Evolutionary conservation across 2,888 invertebrate genomes (phyloP), one percentile per base, ranked within the genome.

Genomic region (Ophonus ardosiacus): DNA sequence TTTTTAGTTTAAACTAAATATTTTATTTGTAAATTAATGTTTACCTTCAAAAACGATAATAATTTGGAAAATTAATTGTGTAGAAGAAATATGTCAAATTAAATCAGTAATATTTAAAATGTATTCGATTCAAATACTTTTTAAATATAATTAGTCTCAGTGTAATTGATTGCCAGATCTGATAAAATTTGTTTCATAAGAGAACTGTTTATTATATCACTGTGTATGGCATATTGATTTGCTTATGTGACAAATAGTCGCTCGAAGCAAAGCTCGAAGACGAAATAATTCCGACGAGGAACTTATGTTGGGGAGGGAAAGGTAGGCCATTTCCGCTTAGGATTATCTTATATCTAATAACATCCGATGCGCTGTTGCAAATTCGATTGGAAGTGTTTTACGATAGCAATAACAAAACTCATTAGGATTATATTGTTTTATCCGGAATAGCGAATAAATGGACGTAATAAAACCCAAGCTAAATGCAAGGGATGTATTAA

Each of bases 391-490:
- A 74, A 74, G 71, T 74, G 71, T 74, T 74, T 74, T 74, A 74
- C 71, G 71, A 74, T 74, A 74, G 71, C 71, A 74, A 74, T 74
- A 74, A 74, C 71, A 74, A 74, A 74, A 74, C 71, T 74, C 71
- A 74, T 74, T 74, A 74, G 71, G 71, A 74, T 74, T 74, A 74
- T 74, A 74, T 74, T 74, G 71, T 74, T 74, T 68, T 74, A 74
- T 74, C 71, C 71, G 40, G 40, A 51, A 74, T 43, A 74, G 71
- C 71, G 43, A 74, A 74, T 74, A 74, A 74, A 74, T 74, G 71
- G 71, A 43, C 18, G 71, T 24, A 74, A 43, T 74, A 74, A 74
- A 74, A 18, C 18, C 17, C 15, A 74, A 74, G 43, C 71, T 43
- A 18, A 74, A 74, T 74, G 18, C 17, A 74, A 43, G 43, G 43